A percentile compares a stretch with the other conserved stretches of the same genome.
These are phyloP conservation scores for Lymantria dispar DNA, from an alignment of 2,888 invertebrate genomes.

Conservation along the genomic window DNA sequence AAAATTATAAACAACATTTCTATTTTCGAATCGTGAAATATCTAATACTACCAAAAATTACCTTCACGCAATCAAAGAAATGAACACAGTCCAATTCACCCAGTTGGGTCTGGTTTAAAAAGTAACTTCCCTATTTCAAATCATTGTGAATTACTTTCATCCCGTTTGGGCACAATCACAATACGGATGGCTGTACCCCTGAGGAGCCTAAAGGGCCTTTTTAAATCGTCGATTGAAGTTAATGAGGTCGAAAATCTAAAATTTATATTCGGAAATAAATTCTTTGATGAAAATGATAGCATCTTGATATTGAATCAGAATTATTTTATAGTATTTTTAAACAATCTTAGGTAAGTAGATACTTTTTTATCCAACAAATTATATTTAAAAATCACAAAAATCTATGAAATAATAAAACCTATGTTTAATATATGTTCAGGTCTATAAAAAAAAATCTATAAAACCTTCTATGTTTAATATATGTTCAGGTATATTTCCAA, in stretches of 20 bases:
- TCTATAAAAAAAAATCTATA: too few species aligned
- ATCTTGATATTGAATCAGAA: conserved; percentile 31
- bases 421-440: too few species aligned
- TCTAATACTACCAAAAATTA: conserved; percentile 27
- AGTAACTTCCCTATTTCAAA: conserved; percentile 55
- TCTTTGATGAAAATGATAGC: conserved; percentile 37
- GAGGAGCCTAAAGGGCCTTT: conserved; percentile 46
- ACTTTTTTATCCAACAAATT: too few species aligned
- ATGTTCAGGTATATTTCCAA: too few species aligned
- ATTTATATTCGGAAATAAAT: conserved; percentile 66
- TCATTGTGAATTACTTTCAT: conserved; percentile 66
- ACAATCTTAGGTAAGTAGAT: too few species aligned
- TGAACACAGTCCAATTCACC: conserved; percentile 28
- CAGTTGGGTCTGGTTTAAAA: conserved; percentile 29
- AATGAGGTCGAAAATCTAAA: conserved; percentile 72
- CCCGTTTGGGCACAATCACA: conserved; percentile 50
- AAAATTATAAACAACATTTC: conserved; percentile 1
- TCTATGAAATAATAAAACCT: too few species aligned
- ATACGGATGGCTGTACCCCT: conserved; percentile 37
- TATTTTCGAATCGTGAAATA: conserved; percentile 5
- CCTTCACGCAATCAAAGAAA: conserved; percentile 31
- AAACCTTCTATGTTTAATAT: too few species aligned
- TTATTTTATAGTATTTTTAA: conserved; percentile 2
- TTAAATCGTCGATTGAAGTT: conserved; percentile 66
- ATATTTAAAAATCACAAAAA: too few species aligned